Base-by-base conservation (phyloP, 2,113 vertebrate genomes). In the Planiliza haematocheilus region DNA sequence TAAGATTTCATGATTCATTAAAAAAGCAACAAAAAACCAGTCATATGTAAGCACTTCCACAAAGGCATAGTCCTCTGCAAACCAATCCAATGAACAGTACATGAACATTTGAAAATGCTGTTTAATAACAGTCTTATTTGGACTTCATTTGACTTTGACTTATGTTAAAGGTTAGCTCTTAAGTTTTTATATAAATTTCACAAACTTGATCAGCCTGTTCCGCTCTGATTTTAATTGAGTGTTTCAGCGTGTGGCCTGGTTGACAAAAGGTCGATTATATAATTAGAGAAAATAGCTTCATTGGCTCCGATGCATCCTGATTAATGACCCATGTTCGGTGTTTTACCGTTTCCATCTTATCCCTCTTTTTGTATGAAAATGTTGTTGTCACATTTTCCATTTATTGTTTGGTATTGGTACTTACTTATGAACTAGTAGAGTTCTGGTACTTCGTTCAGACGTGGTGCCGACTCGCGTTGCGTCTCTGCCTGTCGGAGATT, bases 221-320 rank as follows among this genome's bases (percentile, higher is more conserved):
- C 67, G 55, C 51, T 42, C 64, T 63, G 49, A 66, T 83, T 86
- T 75, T 76, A 86, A 87, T 79, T 78, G 75, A 82, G 64, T 82
- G 67, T 76, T 86, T 78, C 60, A 69, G 46, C 41, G 20, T 46
- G 71, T 42, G 30, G 64, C 3, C 37, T 16, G 18, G 61, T 49
- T 72, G 49, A 74, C 64, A 69, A 69, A 79, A 83, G 73, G 81
- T 87, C 53, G 39, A 84, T 77, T 76, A 53, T 57, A 50, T 79
- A 79, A 87, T 87, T 78, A 79, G 38, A 59, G 50, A 65, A 77
- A 83, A 81, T 46, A 58, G 59, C 49, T 70, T 80, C 36, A 49
- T n/a, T 48, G 61, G 55, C 52, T 74, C 62, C 75, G 72, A 68
- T 24, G 56, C 52, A 66, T 79, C 68, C 63, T 86, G 71, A 86